Base-by-base conservation (phyloP, 64 coral and sea anemone genomes). In the Astreopora myriophthalma region DNA sequence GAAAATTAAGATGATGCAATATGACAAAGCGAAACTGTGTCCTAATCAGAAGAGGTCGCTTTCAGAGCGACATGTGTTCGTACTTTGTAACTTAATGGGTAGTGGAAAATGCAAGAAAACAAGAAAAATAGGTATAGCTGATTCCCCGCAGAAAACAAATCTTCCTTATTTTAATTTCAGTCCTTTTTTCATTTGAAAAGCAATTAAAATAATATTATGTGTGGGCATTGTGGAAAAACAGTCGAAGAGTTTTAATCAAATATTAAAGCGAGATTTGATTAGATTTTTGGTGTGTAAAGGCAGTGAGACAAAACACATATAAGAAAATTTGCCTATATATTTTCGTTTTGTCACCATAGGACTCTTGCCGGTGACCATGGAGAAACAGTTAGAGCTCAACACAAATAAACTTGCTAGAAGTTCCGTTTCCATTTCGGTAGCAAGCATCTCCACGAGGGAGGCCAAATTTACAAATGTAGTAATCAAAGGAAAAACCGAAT, bases 401-500 rank as follows among this genome's bases (percentile, higher is more conserved):
- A 11, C 3, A 79, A 73, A 79, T 8, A 17, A 19, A 12, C 14
- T 0, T 79, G 75, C 26, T 61, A 20, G 31, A 19, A 61, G 32
- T n/a, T 81, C 35, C 33, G 12, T 83, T 83, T 83, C 27, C 79
- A 64, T 64, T 65, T 37, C 57, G 17, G 24, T 20, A 32, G 57
- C 30, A 83, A 83, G 25, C 79, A 63, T 64, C 79, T 7, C 58
- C 25, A 22, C n/a, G 1, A 39, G n/a, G 57, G 33, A 33, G 57
- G 52, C 48, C 22, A 38, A 63, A 39, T 83, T 40, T 62, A 83
- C 52, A 64, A 64, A 62, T 19, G 22, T 16, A 35, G 11, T 39
- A 64, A 83, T 83, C 55, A 83, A 60, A 51, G 75, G 75, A 29
- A 19, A 44, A 78, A 51, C 27, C 42, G 38, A 37, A 83, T 36